Conservation (phyloP, 2,888 invertebrate species). For the Lordiphosa fenestrarum region DNA sequence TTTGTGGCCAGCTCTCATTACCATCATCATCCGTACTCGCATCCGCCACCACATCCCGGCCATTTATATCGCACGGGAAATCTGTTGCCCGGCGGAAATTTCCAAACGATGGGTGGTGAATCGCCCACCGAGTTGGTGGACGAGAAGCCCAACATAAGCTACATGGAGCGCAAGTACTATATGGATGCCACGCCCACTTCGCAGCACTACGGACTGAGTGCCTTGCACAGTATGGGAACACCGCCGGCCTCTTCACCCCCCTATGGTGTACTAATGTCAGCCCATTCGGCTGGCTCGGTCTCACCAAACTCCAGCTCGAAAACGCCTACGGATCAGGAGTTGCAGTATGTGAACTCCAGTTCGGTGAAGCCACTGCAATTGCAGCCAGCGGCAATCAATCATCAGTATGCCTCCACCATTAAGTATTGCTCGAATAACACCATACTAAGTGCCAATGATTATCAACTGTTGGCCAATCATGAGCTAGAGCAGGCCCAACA, state of each 20-base stretch:
- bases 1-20: conserved; percentile 46
- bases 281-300: conserved; percentile 64
- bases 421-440: conserved; percentile 79
- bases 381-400: conserved; percentile 53
- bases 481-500: conserved; percentile 34
- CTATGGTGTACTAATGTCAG: conserved; percentile 57
- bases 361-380: conserved; percentile 50
- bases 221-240: conserved; percentile 64
- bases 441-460: conserved; percentile 69
- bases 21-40: conserved; percentile 46
- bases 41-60: conserved; percentile 41
- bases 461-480: conserved; percentile 50
- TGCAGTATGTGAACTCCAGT: conserved; percentile 55
- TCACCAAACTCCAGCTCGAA: conserved; percentile 65
- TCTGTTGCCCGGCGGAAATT: conserved; percentile 66
- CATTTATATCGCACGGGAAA: conserved; percentile 70
- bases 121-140: conserved; percentile 76
- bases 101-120: conserved; percentile 66
- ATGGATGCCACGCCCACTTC: conserved; percentile 56
- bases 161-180: conserved; percentile 77
- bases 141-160: conserved; percentile 76
- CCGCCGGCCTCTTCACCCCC: conserved; percentile 69
- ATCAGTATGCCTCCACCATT: conserved; percentile 79
- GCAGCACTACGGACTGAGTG: conserved; percentile 60
- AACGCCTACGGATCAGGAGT: conserved; percentile 67